Conservation (phyloP, 1,140 invertebrate genomes). For the Venturia canescens region DNA sequence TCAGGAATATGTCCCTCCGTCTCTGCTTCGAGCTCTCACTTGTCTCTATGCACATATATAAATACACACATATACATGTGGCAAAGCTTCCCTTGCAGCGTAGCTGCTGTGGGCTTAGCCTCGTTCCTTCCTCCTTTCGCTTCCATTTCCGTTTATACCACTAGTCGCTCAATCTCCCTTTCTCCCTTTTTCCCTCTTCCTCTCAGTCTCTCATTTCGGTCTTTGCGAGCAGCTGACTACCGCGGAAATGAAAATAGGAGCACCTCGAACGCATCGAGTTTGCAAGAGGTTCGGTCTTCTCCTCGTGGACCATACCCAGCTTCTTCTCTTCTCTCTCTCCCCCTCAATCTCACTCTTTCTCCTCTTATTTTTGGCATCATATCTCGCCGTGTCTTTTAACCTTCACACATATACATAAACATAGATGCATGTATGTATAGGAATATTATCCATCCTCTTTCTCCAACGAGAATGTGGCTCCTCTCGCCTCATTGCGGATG, state of each 20-base stretch:
- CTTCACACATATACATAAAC: background rate
- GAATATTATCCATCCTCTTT: conserved; percentile 6
- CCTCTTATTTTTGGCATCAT: background rate
- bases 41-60: background rate
- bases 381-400: conserved; percentile 32
- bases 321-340: conserved; percentile 10
- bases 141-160: conserved; percentile 46
- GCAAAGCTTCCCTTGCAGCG: conserved; percentile 6
- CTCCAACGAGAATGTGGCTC: conserved; percentile 26
- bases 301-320: background rate
- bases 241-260: conserved; percentile 49
- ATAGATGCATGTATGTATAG: background rate
- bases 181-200: background rate
- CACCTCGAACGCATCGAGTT: conserved; percentile 45
- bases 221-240: conserved; percentile 42
- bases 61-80: no score
- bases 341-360: background rate
- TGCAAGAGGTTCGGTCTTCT: conserved; percentile 35
- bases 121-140: conserved; percentile 38
- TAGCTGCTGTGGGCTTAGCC: conserved; percentile 44
- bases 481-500: conserved; percentile 50
- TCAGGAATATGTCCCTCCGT: background rate
- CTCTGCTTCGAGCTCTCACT: conserved; percentile 17
- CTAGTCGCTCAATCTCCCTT: background rate
- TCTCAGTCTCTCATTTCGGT: conserved; percentile 1